Percentiles rank a stretch among this genome's conserved stretches.
These are phyloP conservation scores for Prenolepis imparis DNA, from an alignment of 2,888 invertebrate species.

Conservation along the genomic window DNA sequence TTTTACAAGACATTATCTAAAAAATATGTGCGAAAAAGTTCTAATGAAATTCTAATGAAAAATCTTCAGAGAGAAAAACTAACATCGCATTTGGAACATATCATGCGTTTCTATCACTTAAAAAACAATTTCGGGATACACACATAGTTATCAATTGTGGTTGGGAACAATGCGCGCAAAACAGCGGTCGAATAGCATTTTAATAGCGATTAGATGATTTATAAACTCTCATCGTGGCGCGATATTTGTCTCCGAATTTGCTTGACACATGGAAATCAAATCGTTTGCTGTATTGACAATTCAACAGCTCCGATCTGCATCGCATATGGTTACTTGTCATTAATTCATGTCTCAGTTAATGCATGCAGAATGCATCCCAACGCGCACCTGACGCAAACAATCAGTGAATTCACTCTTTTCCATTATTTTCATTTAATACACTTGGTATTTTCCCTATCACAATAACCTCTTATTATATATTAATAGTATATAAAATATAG, in stretches of 20 bases:
- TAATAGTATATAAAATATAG: neutral
- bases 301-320: conserved; percentile 17
- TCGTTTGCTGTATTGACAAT: conserved; percentile 45
- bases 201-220: conserved; percentile 74
- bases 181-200: conserved; percentile 49
- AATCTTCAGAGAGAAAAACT: neutral
- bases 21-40: neutral
- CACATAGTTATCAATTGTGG: neutral
- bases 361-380: conserved; percentile 3
- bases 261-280: conserved; percentile 61
- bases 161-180: conserved; percentile 38
- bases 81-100: neutral
- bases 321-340: conserved; percentile 23
- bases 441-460: neutral
- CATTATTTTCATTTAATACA: neutral
- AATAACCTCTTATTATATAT: no score
- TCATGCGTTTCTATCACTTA: neutral
- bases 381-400: neutral
- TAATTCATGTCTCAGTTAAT: conserved; percentile 44
- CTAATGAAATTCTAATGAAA: neutral
- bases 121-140: neutral
- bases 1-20: neutral
- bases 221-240: conserved; percentile 54
- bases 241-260: conserved; percentile 55
- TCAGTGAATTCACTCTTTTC: neutral